These are phyloP conservation scores for Oncorhynchus masou DNA, from an alignment of 2,113 vertebrate genomes.

Conservation along the genomic window DNA sequence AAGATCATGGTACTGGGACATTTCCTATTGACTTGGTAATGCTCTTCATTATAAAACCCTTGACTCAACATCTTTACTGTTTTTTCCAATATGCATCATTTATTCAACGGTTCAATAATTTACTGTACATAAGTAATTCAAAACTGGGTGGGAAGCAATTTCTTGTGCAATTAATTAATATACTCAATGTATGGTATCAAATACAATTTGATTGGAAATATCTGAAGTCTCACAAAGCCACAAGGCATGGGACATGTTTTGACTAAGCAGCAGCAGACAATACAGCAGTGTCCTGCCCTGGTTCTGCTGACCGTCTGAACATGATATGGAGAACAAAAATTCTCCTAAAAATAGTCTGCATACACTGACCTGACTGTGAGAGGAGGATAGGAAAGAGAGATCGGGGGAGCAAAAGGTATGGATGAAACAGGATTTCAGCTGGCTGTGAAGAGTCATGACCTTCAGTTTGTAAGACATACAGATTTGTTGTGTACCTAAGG, in stretches of 20 bases:
- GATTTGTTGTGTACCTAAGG: background rate
- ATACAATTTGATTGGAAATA: too few species aligned
- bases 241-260: background rate
- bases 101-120: too few species aligned
- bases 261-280: background rate
- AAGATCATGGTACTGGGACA: too few species aligned
- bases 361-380: background rate
- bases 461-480: background rate
- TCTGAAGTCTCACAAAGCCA: too few species aligned
- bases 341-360: conserved; percentile 62
- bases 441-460: conserved; percentile 29
- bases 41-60: background rate
- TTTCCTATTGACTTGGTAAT: background rate
- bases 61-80: background rate
- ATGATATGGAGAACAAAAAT: conserved; percentile 58
- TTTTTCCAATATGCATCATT: too few species aligned
- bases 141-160: too few species aligned
- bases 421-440: conserved; percentile 2
- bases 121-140: too few species aligned
- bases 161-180: too few species aligned
- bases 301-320: conserved; percentile 66
- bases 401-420: background rate
- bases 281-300: background rate
- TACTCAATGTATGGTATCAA: too few species aligned
- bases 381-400: conserved; percentile 6